phyloP scores from a whole-genome alignment of 2,888 invertebrate genomes.

The Plebejus argus region DNA sequence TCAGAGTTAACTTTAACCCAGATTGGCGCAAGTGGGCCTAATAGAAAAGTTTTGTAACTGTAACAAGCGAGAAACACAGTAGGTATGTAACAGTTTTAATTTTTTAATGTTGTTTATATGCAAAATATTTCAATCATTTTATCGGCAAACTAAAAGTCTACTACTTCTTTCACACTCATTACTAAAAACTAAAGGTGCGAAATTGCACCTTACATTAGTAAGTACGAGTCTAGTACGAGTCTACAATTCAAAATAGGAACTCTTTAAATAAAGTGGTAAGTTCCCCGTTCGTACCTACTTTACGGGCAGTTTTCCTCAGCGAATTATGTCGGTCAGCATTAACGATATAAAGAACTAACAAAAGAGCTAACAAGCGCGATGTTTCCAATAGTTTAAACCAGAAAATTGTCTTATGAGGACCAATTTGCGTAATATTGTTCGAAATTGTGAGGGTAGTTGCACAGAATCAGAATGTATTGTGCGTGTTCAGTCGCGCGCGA shows the following conservation, averaged over 20 bases:
- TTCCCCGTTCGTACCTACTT: not conserved
- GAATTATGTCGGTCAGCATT: constrained; percentile 26
- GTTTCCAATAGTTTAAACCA: constrained; percentile 55
- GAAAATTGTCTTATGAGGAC: constrained; percentile 54
- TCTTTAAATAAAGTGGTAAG: not conserved
- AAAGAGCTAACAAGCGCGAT: constrained; percentile 50
- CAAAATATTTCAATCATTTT: no score
- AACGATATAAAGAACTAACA: constrained; percentile 44
- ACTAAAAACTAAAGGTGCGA: not conserved
- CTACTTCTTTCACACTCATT: no score
- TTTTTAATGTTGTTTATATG: no score
- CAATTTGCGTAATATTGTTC: constrained; percentile 62
- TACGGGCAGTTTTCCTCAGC: not conserved
- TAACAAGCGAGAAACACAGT: no score
- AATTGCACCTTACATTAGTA: not conserved
- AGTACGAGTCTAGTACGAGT: not conserved
- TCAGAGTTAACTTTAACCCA: no score
- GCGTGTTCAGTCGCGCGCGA: constrained; percentile 60
- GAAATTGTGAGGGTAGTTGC: constrained; percentile 73
- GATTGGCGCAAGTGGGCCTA: no score
- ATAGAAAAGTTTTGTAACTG: no score
- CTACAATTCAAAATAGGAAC: not conserved
- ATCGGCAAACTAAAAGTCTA: no score
- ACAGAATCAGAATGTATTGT: constrained; percentile 71
- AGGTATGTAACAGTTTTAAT: no score